Percentiles rank a stretch among this genome's conserved stretches.
phyloP scores from a whole-genome alignment of 1,140 invertebrate genomes.

The Ceratosolen fusciceps region DNA sequence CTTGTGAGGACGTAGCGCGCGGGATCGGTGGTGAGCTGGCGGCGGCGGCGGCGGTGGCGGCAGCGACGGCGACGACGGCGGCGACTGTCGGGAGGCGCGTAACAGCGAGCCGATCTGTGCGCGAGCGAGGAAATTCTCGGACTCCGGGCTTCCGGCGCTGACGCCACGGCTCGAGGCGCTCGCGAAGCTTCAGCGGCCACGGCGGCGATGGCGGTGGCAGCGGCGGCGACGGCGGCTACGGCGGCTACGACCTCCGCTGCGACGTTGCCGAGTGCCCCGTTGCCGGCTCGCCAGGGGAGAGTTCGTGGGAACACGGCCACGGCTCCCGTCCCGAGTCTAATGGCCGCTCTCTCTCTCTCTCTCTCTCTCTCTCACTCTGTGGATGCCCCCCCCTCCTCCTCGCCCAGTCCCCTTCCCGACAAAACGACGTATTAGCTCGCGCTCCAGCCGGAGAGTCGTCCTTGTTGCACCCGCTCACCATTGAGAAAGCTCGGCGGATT shows the following conservation, averaged over 20 bases:
- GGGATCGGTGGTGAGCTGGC: background rate
- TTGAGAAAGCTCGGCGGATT: constrained; percentile 29
- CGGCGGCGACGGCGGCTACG: background rate
- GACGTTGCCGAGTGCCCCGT: constrained; percentile 27
- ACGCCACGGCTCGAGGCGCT: background rate
- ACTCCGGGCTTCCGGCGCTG: constrained; percentile 2
- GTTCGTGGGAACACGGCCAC: constrained; percentile 10
- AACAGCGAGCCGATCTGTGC: background rate
- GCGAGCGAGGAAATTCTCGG: constrained; percentile 11
- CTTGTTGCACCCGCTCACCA: background rate
- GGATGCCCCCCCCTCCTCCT: background rate
- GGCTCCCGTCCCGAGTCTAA: background rate
- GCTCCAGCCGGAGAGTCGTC: too few species aligned
- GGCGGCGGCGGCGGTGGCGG: background rate
- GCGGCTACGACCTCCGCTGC: constrained; percentile 20
- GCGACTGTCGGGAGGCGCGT: background rate
- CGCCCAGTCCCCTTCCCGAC: background rate
- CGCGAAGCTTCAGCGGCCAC: background rate
- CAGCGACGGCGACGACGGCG: background rate
- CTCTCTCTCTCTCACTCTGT: too few species aligned
- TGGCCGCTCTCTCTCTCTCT: background rate
- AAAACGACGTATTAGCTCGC: too few species aligned
- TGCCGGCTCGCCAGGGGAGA: constrained; percentile 8
- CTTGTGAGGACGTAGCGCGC: background rate
- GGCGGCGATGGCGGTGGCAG: background rate